These are phyloP conservation scores for Neodiprion virginianus DNA, from an alignment of 1,140 invertebrate species.

Conservation along the genomic window DNA sequence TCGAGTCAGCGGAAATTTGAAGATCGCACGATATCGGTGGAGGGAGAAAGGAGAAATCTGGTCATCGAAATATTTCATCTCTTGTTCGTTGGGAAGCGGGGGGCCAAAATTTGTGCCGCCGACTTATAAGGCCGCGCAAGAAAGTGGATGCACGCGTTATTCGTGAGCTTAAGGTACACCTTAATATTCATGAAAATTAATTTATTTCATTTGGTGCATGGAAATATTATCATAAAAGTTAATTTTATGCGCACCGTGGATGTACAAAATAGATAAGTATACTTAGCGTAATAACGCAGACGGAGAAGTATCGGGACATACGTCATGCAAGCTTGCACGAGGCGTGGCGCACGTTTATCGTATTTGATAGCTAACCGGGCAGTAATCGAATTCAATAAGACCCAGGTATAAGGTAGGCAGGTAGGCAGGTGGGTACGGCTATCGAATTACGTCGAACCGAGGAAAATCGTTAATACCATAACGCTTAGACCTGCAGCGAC, in stretches of 20 bases:
- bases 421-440: neutral
- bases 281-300: neutral
- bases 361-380: constrained; percentile 2
- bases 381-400: neutral
- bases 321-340: neutral
- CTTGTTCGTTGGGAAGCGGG: no score
- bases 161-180: no score
- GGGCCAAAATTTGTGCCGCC: no score
- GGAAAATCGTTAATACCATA: constrained; percentile 7
- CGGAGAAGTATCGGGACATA: neutral
- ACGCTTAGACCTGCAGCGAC: neutral
- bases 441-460: neutral
- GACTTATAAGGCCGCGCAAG: no score
- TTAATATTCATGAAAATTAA: no score
- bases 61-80: no score
- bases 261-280: neutral
- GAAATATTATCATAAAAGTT: no score
- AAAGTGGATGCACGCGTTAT: no score
- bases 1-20: no score
- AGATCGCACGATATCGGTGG: no score
- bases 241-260: neutral
- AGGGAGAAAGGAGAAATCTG: no score
- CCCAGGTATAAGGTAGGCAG: neutral
- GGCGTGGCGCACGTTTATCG: neutral
- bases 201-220: no score